phyloP scores from a whole-genome alignment of 2,113 vertebrate genomes.

The Mormyrus iriodes region DNA sequence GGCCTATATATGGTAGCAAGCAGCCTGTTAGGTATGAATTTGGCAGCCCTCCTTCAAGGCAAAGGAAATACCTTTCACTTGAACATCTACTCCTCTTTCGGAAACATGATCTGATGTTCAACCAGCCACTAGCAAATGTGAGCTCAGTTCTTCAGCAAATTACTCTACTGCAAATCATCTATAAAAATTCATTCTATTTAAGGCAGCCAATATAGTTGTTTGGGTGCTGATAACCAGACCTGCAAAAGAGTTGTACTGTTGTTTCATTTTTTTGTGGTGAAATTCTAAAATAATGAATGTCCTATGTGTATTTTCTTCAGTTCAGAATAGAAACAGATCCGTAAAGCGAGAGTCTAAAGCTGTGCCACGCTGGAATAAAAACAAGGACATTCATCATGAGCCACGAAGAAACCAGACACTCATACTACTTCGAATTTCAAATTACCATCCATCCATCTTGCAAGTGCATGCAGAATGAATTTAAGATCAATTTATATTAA shows the following conservation, averaged over 20 bases:
- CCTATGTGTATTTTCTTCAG: not conserved
- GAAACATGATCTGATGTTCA: constrained; percentile 7
- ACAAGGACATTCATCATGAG: not conserved
- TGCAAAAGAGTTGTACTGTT: not conserved
- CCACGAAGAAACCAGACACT: not conserved
- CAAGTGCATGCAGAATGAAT: not conserved
- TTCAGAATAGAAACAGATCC: no score
- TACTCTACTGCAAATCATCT: not conserved
- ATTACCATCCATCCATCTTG: not conserved
- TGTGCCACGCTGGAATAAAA: not conserved
- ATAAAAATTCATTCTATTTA: not conserved
- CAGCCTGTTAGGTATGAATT: not conserved
- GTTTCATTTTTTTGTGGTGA: not conserved
- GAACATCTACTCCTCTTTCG: not conserved
- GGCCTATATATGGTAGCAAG: not conserved
- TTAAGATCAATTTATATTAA: not conserved
- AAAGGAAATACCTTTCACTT: not conserved
- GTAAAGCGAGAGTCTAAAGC: not conserved
- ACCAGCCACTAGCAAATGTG: not conserved
- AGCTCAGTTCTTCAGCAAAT: not conserved
- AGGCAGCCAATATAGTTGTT: not conserved
- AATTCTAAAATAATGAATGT: not conserved
- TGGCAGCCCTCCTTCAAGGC: not conserved
- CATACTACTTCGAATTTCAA: not conserved
- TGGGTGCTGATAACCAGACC: not conserved